Base-by-base conservation (phyloP, 2,888 invertebrate species). In the Cordilura impudica region DNA sequence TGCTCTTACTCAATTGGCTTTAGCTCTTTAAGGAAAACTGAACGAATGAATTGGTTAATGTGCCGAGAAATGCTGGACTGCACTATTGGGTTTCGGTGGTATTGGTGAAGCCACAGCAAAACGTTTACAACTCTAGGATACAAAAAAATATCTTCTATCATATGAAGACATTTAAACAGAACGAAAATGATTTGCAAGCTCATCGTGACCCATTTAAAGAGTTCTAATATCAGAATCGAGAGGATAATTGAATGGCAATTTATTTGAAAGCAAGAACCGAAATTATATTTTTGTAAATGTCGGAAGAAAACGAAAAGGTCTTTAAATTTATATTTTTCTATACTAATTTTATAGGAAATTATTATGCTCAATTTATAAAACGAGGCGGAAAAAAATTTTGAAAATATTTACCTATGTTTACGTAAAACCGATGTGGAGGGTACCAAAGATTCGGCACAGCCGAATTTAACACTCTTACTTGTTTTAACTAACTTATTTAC, bases 241-340 rank as follows among this genome's bases (percentile, higher is more conserved):
- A 47, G 92, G 92, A 47, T 91, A 97, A 80, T 97, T 99, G 85
- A 94, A 96, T 87, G 92, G 92, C 60, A 87, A 90, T 45, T 93
- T 95, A 0, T 98, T 98, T 88, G 89, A 90, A 1, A 93, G 93
- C 87, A 99, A 98, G 98, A 98, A 98, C 87, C 90, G 90, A 0
- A 93, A 91, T 53, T 94, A 96, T 0, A 92, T 98, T 54, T 95
- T 98, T 87, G 91, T 99, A 0, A 99, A 98, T 88, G 94, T 95
- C 4, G 95, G 96, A 85, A 91, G 97, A 77, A 97, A 97, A 79
- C 93, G 92, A n/a, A n/a, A n/a, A n/a, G n/a, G n/a, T n/a, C n/a
- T n/a, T n/a, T n/a, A n/a, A n/a, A n/a, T n/a, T n/a, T n/a, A n/a
- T n/a, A n/a, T n/a, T n/a, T n/a, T n/a, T n/a, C n/a, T n/a, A n/a